A percentile compares a stretch with the other conserved stretches of the same genome.
phyloP scores from a whole-genome alignment of 2,888 invertebrate species.

The Philhelius pedissequus region DNA sequence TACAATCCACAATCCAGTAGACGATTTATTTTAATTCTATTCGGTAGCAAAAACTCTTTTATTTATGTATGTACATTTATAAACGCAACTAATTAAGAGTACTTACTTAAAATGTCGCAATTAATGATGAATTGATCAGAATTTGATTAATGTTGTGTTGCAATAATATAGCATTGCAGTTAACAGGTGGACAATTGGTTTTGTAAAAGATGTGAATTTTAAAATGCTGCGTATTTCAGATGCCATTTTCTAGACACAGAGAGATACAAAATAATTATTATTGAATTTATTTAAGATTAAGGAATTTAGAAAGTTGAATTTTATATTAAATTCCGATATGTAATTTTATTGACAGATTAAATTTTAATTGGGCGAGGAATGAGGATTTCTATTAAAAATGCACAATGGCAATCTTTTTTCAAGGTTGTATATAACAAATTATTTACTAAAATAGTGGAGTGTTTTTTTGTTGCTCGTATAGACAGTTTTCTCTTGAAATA shows the following conservation, averaged over 20 bases:
- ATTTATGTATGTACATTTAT: not conserved
- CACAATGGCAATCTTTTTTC: not conserved
- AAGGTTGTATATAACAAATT: too few species aligned
- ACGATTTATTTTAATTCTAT: not conserved
- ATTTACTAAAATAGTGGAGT: too few species aligned
- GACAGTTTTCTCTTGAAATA: too few species aligned
- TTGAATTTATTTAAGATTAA: not conserved
- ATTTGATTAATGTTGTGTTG: constrained; percentile 31
- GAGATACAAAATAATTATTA: not conserved
- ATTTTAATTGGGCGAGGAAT: not conserved
- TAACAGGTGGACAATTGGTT: constrained; percentile 1
- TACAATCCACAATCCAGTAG: not conserved
- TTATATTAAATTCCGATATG: not conserved
- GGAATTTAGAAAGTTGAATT: too few species aligned
- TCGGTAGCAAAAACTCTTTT: not conserved
- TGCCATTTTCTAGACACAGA: not conserved
- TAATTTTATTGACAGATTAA: not conserved
- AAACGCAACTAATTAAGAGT: constrained; percentile 38
- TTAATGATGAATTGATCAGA: constrained; percentile 51
- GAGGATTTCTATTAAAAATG: not conserved
- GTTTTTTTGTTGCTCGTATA: too few species aligned
- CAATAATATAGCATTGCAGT: not conserved
- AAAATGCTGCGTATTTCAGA: not conserved
- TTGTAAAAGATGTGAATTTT: not conserved
- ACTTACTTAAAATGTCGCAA: constrained; percentile 39